A percentile compares a stretch with the other conserved stretches of the same genome.
These are phyloP conservation scores for Dasyornis broadbenti DNA, from an alignment of 2,113 vertebrate genomes.

Conservation along the genomic window DNA sequence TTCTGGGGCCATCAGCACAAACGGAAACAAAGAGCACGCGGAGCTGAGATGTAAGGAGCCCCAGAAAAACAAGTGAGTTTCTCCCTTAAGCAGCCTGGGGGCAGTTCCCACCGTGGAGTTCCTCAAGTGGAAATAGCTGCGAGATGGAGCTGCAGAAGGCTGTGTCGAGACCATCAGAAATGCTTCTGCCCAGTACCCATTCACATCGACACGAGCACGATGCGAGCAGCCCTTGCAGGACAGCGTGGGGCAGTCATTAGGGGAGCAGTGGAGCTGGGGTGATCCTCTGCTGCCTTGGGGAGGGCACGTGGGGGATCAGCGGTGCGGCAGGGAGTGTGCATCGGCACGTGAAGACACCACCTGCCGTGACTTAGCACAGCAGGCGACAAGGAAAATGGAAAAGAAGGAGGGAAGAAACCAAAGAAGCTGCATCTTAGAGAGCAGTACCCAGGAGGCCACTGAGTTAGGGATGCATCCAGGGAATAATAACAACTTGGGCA, in stretches of 20 bases:
- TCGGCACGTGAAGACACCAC: not conserved
- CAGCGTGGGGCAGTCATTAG: not conserved
- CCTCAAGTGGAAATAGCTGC: not conserved
- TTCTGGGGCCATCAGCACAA: not conserved
- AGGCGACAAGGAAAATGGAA: not conserved
- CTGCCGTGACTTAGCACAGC: not conserved
- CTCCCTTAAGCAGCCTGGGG: not conserved
- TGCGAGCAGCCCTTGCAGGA: not conserved
- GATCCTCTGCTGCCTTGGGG: not conserved
- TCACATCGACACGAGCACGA: accelerated
- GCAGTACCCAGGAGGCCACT: not conserved
- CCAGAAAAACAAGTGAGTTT: not conserved
- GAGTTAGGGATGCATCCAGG: not conserved
- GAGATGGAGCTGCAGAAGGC: not conserved
- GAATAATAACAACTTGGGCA: not conserved
- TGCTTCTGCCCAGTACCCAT: not conserved
- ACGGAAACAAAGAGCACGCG: not conserved
- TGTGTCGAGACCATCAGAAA: not conserved
- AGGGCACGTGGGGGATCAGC: not conserved
- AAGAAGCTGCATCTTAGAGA: not conserved
- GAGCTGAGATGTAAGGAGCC: not conserved
- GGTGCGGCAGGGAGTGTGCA: not conserved
- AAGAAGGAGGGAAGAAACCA: not conserved
- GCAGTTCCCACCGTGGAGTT: not conserved
- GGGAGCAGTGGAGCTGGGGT: accelerated